These are phyloP conservation scores for Papilio polytes DNA, from an alignment of 1,140 invertebrate genomes.

Conservation along the genomic window DNA sequence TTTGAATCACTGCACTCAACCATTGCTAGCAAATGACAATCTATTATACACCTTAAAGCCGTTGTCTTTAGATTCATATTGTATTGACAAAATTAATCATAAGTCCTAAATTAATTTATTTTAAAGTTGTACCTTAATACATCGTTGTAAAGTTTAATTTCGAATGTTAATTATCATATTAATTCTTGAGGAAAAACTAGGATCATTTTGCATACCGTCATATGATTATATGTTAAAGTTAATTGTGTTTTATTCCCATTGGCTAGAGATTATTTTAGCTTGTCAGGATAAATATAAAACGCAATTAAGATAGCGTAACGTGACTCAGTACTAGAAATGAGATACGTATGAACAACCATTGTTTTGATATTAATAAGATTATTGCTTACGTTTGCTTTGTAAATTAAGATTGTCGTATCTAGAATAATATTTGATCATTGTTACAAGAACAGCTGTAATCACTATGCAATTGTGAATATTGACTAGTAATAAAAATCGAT, in stretches of 20 bases:
- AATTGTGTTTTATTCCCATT: slow-evolving; percentile 32
- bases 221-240: background rate
- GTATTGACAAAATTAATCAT: background rate
- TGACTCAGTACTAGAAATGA: slow-evolving; percentile 63
- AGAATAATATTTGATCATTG: slow-evolving; percentile 32
- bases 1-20: slow-evolving; percentile 59
- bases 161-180: slow-evolving; percentile 6
- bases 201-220: slow-evolving; percentile 19
- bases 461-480: no score
- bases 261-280: slow-evolving; percentile 47
- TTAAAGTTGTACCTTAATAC: background rate
- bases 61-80: background rate
- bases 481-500: no score
- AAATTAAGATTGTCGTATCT: slow-evolving; percentile 51
- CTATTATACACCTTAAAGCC: slow-evolving; percentile 43
- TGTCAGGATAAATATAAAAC: slow-evolving; percentile 39
- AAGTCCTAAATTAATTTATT: background rate
- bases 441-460: no score
- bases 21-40: slow-evolving; percentile 32
- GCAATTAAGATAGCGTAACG: slow-evolving; percentile 60
- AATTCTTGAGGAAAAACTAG: slow-evolving; percentile 34
- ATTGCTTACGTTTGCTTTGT: slow-evolving; percentile 47
- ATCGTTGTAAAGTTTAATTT: slow-evolving; percentile 6
- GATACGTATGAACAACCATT: slow-evolving; percentile 62
- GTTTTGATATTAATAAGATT: slow-evolving; percentile 60